Evolutionary conservation across 2,888 invertebrate genomes (phyloP).

Genomic region (Aquatica leii): DNA sequence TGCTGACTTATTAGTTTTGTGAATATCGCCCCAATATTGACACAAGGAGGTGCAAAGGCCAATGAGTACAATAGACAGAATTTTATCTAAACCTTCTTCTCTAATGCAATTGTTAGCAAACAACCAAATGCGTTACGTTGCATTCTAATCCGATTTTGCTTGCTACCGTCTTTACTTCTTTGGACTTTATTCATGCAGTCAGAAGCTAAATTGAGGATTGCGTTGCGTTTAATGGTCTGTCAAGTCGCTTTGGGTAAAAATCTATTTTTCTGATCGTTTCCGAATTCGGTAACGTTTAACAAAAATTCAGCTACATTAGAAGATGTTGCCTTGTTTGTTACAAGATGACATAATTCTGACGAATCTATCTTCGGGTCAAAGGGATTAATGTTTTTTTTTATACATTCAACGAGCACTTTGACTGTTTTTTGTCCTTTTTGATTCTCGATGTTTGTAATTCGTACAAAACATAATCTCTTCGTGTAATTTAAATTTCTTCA

Average conservation of each 20-base stretch:
- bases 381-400: no score
- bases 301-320: conserved; percentile 33
- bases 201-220: conserved; percentile 11
- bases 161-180: neutral
- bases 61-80: neutral
- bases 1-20: neutral
- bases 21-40: neutral
- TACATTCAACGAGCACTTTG: neutral
- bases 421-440: neutral
- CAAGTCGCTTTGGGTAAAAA: conserved; percentile 37
- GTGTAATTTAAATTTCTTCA: neutral
- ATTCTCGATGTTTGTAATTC: conserved; percentile 1
- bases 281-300: conserved; percentile 31
- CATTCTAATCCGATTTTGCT: neutral
- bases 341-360: no score
- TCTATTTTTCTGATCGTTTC: no score
- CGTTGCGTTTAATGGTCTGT: conserved; percentile 18
- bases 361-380: no score
- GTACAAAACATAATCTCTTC: neutral
- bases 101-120: neutral
- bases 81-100: neutral
- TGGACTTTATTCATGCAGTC: neutral
- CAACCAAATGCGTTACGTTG: conserved; percentile 8
- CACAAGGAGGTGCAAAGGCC: neutral
- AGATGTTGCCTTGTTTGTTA: neutral